Percentiles rank a stretch among this genome's conserved stretches.
These are phyloP conservation scores for Pheosia tremula DNA, from an alignment of 2,888 invertebrate genomes.

Conservation along the genomic window DNA sequence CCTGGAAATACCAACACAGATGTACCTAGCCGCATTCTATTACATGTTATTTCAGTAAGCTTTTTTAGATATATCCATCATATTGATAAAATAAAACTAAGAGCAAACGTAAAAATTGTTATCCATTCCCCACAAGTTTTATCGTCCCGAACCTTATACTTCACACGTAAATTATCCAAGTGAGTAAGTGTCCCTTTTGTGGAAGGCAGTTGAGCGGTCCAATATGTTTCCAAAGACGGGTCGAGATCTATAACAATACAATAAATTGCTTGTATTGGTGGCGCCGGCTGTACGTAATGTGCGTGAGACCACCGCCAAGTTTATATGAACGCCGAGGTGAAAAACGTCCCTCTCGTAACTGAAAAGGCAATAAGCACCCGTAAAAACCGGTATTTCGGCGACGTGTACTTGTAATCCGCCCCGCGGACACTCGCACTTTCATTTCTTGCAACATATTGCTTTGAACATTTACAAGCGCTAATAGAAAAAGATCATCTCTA, in stretches of 20 bases:
- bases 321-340: slow-evolving; percentile 67
- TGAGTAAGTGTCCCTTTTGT: slow-evolving; percentile 45
- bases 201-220: slow-evolving; percentile 46
- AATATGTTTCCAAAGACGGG: slow-evolving; percentile 61
- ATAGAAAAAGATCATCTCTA: slow-evolving; percentile 4
- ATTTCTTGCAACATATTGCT: background rate
- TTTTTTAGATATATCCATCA: background rate
- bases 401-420: background rate
- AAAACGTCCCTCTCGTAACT: slow-evolving; percentile 61
- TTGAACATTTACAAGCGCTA: background rate
- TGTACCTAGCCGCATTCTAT: too few relatives aligned
- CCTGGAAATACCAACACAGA: too few relatives aligned
- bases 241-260: slow-evolving; percentile 70
- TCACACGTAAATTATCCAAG: slow-evolving; percentile 10
- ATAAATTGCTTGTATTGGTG: slow-evolving; percentile 74
- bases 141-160: background rate
- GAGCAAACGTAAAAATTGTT: background rate
- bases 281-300: slow-evolving; percentile 68
- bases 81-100: slow-evolving; percentile 1
- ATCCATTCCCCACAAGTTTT: slow-evolving; percentile 1
- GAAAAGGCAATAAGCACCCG: slow-evolving; percentile 60
- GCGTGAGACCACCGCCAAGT: slow-evolving; percentile 61
- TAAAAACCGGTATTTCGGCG: slow-evolving; percentile 47
- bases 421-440: background rate
- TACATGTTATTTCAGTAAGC: background rate